Percentiles rank a stretch among this genome's conserved stretches.
phyloP scores from a whole-genome alignment of 2,888 invertebrate genomes.

The Cerastoderma edule region DNA sequence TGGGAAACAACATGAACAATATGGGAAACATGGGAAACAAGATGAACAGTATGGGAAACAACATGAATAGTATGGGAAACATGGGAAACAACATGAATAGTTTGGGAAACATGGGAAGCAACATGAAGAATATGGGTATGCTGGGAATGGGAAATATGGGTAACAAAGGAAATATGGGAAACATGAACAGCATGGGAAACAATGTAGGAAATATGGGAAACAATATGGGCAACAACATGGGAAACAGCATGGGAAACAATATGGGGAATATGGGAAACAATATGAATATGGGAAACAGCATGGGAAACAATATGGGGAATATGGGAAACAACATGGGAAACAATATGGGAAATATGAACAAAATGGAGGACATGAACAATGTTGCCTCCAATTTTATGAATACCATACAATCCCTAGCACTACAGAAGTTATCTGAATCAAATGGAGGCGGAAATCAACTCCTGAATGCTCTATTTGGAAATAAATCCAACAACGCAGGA shows the following conservation, averaged over 20 bases:
- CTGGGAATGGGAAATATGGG: neutral
- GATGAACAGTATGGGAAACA: too few species aligned
- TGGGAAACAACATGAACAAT: too few species aligned
- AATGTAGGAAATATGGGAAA: neutral
- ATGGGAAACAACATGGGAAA: too few species aligned
- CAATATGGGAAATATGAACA: slow-evolving; percentile 33
- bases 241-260: neutral
- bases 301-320: too few species aligned
- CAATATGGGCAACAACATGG: neutral
- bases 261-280: too few species aligned
- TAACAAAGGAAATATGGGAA: too few species aligned
- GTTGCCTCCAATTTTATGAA: slow-evolving; percentile 61
- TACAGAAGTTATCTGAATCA: slow-evolving; percentile 47
- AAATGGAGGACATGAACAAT: slow-evolving; percentile 23
- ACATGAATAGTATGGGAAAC: too few species aligned
- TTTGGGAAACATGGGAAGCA: slow-evolving; percentile 14
- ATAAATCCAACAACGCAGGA: slow-evolving; percentile 27
- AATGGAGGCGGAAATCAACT: slow-evolving; percentile 12
- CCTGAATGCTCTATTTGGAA: slow-evolving; percentile 50
- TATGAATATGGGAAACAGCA: too few species aligned
- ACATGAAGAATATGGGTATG: too few species aligned
- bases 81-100: too few species aligned
- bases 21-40: too few species aligned
- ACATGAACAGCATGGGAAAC: too few species aligned
- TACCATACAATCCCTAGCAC: slow-evolving; percentile 56